Percentiles rank a stretch among this genome's conserved stretches.
These are phyloP conservation scores for Papilio glaucus DNA, from an alignment of 1,140 invertebrate genomes.

Conservation along the genomic window DNA sequence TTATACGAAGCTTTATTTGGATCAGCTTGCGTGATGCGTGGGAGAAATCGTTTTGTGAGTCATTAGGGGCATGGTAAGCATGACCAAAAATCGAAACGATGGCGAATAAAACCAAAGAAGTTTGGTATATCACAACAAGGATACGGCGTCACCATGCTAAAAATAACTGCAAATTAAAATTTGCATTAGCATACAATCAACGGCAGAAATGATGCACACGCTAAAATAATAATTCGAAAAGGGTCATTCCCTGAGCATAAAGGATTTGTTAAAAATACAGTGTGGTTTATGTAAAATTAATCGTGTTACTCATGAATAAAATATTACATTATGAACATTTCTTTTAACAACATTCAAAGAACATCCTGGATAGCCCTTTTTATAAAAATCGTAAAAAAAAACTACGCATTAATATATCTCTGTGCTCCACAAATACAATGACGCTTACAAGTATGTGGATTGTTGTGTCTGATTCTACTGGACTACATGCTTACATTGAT, in stretches of 20 bases:
- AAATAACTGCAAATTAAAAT: constrained; percentile 9
- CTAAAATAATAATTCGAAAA: no score
- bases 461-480: constrained; percentile 64
- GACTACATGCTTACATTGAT: constrained; percentile 73
- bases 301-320: constrained; percentile 4
- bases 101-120: constrained; percentile 50
- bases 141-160: constrained; percentile 11
- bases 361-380: no score
- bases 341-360: constrained; percentile 3
- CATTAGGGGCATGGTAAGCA: constrained; percentile 53
- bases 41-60: constrained; percentile 56
- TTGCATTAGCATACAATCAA: constrained; percentile 21
- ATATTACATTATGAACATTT: not conserved
- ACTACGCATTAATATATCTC: no score
- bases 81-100: constrained; percentile 54
- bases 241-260: no score
- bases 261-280: not conserved
- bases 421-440: no score
- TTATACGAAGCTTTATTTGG: constrained; percentile 39
- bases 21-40: constrained; percentile 40
- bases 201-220: not conserved
- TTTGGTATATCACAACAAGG: constrained; percentile 39
- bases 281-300: not conserved
- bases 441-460: constrained; percentile 56
- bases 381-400: no score